These are phyloP conservation scores for Leptopilina syphax DNA, from an alignment of 2,888 invertebrate genomes.

Conservation along the genomic window DNA sequence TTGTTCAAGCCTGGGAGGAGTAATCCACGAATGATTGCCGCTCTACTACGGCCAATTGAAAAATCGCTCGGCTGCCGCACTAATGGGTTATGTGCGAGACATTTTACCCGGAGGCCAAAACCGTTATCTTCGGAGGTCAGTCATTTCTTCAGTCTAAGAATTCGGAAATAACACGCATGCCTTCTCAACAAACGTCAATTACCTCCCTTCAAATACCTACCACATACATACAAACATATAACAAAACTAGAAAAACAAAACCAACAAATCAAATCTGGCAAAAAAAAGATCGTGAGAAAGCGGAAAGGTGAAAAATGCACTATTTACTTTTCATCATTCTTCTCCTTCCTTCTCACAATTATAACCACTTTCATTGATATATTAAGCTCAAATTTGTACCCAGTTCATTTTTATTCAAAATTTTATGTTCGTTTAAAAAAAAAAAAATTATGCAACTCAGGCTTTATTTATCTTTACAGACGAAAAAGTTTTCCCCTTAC, in stretches of 20 bases:
- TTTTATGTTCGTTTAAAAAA: no score
- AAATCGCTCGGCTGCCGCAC: slow-evolving; percentile 38
- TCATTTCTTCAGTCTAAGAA: slow-evolving; percentile 42
- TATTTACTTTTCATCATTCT: background rate
- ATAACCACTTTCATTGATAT: background rate
- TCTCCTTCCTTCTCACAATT: background rate
- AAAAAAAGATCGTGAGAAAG: slow-evolving; percentile 34
- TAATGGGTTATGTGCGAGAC: slow-evolving; percentile 46
- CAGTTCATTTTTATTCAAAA: no score
- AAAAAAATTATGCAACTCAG: no score
- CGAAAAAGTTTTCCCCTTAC: no score
- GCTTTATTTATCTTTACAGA: no score
- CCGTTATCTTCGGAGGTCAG: slow-evolving; percentile 71
- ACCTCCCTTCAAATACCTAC: slow-evolving; percentile 32
- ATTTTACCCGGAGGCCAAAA: slow-evolving; percentile 56
- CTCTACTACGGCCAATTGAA: slow-evolving; percentile 23
- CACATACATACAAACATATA: background rate
- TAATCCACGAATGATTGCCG: slow-evolving; percentile 33
- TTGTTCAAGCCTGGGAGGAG: slow-evolving; percentile 14
- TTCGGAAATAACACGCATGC: slow-evolving; percentile 39
- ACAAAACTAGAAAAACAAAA: slow-evolving; percentile 39
- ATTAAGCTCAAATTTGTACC: no score
- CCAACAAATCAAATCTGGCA: background rate
- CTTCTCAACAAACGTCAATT: slow-evolving; percentile 34
- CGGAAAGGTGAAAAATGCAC: background rate